These are phyloP conservation scores for Helicoverpa assulta DNA, from an alignment of 2,888 invertebrate genomes.

Conservation along the genomic window DNA sequence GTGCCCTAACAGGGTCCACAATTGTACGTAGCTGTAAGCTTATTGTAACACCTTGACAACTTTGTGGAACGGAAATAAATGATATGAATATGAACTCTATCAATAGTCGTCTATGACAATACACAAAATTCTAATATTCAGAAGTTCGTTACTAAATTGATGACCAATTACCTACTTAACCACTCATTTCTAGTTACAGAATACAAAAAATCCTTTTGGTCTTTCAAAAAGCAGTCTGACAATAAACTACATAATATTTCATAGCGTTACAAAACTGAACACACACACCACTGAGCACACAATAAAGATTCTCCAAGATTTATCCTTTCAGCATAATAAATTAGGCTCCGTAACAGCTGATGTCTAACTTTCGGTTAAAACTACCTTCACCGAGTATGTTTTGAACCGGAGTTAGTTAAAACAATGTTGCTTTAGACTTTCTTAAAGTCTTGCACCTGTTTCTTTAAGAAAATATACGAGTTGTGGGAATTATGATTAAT, in stretches of 20 bases:
- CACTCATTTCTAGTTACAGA: background rate
- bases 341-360: slow-evolving; percentile 46
- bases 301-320: slow-evolving; percentile 52
- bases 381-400: slow-evolving; percentile 29
- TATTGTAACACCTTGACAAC: too few species aligned
- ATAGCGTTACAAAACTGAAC: slow-evolving; percentile 23
- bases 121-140: too few species aligned
- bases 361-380: slow-evolving; percentile 45
- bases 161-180: too few species aligned
- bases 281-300: slow-evolving; percentile 32
- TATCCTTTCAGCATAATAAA: slow-evolving; percentile 45
- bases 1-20: too few species aligned
- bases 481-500: background rate
- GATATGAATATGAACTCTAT: too few species aligned
- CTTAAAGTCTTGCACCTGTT: slow-evolving; percentile 18
- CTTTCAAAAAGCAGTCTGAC: slow-evolving; percentile 15
- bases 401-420: slow-evolving; percentile 31
- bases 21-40: too few species aligned
- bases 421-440: slow-evolving; percentile 11
- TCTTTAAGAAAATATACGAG: background rate
- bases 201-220: slow-evolving; percentile 6
- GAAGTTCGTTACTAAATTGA: too few species aligned
- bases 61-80: too few species aligned
- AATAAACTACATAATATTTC: slow-evolving; percentile 41
- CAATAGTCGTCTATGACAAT: too few species aligned